Evolutionary conservation across 2,888 invertebrate genomes (phyloP), one percentile per base, ranked within the genome.

Genomic region (Parnassius mnemosyne): DNA sequence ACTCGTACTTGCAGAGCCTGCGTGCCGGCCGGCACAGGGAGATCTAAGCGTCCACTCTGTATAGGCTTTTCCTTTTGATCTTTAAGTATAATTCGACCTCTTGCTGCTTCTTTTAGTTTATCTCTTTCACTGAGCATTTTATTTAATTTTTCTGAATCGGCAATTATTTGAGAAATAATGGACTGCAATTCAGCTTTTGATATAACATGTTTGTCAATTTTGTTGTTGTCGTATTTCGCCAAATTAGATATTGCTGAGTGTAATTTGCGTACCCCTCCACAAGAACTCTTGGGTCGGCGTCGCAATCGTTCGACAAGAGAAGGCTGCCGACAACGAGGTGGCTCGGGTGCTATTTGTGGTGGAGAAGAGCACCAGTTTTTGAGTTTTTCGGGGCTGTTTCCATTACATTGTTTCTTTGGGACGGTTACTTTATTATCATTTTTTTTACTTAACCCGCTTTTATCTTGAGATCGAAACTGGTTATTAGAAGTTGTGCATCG

Each of bases 1-100:
- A 47, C 60, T 43, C 47, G 56, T 44, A 71, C 67, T 41, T 68
- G 63, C 42, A 70, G 60, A 0, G 57, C 53, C 11, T 66, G 64
- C 11, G 73, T 67, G 3, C 71, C 72, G 3, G 70, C 59, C 3
- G 78, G 78, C 16, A 16, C 16, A 16, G 16, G 16, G 1, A 16
- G 16, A 16, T 16, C 16, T 16, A 16, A 1, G 16, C 16, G 1
- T 16, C 16, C 16, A 16, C 16, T 16, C 16, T 16, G 1, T 16
- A 16, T 16, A 16, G 16, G 16, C 1, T 16, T 1, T 1, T 16
- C 1, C 16, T 16, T 16, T 16, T 16, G 16, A 16, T 16, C 16
- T 16, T 16, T 16, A 16, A 16, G 16, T 16, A 16, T 16, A 1
- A 16, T 16, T 16, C 16, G 16, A 16, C 16, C 16, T 16, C 16